Evolutionary conservation across 2,888 invertebrate species (phyloP).

Genomic region (Myopa tessellatipennis): DNA sequence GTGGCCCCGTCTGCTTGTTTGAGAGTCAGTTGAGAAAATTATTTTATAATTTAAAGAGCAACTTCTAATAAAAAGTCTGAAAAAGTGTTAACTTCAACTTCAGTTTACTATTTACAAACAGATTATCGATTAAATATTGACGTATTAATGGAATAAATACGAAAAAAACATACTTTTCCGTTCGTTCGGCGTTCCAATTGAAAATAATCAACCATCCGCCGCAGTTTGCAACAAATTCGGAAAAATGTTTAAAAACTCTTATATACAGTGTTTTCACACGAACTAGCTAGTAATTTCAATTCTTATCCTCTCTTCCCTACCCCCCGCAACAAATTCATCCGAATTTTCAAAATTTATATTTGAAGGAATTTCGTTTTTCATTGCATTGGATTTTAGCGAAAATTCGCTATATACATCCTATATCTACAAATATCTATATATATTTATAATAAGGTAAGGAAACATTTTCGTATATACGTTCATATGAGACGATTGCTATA

Average conservation of each 20-base stretch:
- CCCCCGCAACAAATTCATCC: slow-evolving; percentile 1
- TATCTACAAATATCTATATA: slow-evolving; percentile 18
- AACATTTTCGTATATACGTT: background rate
- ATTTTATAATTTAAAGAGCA: slow-evolving; percentile 36
- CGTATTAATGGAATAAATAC: slow-evolving; percentile 30
- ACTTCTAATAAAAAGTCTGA: slow-evolving; percentile 49
- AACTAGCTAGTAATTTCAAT: background rate
- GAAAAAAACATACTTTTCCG: slow-evolving; percentile 44
- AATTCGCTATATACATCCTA: slow-evolving; percentile 7
- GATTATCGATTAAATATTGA: background rate
- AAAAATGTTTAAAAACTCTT: slow-evolving; percentile 46
- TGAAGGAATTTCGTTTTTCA: background rate
- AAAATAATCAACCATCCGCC: slow-evolving; percentile 12
- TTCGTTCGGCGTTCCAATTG: slow-evolving; percentile 42
- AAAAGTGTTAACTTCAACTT: slow-evolving; percentile 42
- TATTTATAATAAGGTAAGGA: slow-evolving; percentile 32
- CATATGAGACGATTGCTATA: background rate
- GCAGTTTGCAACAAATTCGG: slow-evolving; percentile 18
- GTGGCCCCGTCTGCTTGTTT: slow-evolving; percentile 32
- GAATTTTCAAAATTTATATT: background rate
- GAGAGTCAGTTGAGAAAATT: slow-evolving; percentile 21
- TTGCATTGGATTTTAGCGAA: background rate
- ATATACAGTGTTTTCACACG: slow-evolving; percentile 20
- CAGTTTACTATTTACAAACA: slow-evolving; percentile 35
- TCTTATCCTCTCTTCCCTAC: background rate